Evolutionary conservation across 1,140 invertebrate species (phyloP), one percentile per base, ranked within the genome.

Genomic region (Pseudachorutes palmiensis): DNA sequence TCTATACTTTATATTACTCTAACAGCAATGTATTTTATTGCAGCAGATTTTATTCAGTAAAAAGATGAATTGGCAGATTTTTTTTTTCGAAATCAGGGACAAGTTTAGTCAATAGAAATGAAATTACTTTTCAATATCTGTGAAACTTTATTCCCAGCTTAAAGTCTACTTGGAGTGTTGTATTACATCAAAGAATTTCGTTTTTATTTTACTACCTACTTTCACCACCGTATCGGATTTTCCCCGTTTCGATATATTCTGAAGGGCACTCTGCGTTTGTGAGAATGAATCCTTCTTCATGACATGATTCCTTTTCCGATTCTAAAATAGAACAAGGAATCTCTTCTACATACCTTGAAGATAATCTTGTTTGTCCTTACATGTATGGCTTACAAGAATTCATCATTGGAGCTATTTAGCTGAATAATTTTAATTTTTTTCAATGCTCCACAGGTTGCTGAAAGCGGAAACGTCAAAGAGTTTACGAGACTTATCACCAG

Each of bases 401-500:
- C 9, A 45, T 45, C 36, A 19, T 9, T 19, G 19, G 9, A 19
- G 36, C 19, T 45, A 12, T 45, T 45, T 12, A 19, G 19, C 19
- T 45, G 9, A 45, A 45, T 45, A 45, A 45, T 16, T 14, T 55
- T 55, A 55, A 55, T 14, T 55, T 55, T 55, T 19, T 19, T 55
- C 24, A 24, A 55, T 62, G 77, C 41, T 9, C 28, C 5, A 9
- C 78, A 92, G 90, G 87, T 88, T 5, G 90, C 90, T 1, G 87
- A 90, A 75, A 86, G 84, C 73, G 90, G 90, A 3, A 89, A 91
- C 76, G 78, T 90, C 24, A 86, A 88, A 62, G 88, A 89, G 75
- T 89, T 93, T 74, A 84, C 85, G 74, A 78, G 84, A 0, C 78
- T 91, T 1, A 89, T 86, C 75, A 78, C 84, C 32, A 83, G 81